These are phyloP conservation scores for Pherbina coryleti DNA, from an alignment of 2,888 invertebrate species.

Conservation along the genomic window DNA sequence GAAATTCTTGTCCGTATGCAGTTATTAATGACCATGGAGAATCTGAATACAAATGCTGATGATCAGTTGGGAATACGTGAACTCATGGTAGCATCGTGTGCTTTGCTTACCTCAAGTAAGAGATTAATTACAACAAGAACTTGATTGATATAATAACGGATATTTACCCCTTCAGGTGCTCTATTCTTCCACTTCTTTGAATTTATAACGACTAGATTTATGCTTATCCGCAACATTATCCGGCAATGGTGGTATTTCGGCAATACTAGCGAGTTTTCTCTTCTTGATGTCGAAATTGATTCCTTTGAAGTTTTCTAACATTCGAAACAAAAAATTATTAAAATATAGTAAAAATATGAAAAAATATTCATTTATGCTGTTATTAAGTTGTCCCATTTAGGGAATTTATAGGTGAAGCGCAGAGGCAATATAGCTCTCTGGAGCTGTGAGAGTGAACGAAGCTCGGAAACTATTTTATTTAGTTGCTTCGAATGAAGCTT, in stretches of 20 bases:
- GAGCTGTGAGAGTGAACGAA: no score
- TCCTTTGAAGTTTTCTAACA: constrained; percentile 58
- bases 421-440: no score
- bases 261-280: constrained; percentile 58
- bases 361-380: not conserved
- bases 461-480: no score
- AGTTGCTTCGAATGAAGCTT: no score
- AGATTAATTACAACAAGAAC: not conserved
- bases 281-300: constrained; percentile 60
- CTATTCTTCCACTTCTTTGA: constrained; percentile 66
- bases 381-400: no score
- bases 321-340: constrained; percentile 28
- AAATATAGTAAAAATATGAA: not conserved
- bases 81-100: constrained; percentile 56
- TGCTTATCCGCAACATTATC: constrained; percentile 61
- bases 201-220: constrained; percentile 61
- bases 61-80: constrained; percentile 57
- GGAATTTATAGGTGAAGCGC: no score
- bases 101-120: constrained; percentile 62
- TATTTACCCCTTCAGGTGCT: constrained; percentile 49
- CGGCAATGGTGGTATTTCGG: constrained; percentile 69
- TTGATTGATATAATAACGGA: not conserved
- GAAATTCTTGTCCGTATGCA: constrained; percentile 49
- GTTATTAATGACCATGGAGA: constrained; percentile 64
- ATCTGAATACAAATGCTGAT: constrained; percentile 57